Conservation (phyloP, 2,888 invertebrate species). For the Ashinkailepas kermadecensis region DNA sequence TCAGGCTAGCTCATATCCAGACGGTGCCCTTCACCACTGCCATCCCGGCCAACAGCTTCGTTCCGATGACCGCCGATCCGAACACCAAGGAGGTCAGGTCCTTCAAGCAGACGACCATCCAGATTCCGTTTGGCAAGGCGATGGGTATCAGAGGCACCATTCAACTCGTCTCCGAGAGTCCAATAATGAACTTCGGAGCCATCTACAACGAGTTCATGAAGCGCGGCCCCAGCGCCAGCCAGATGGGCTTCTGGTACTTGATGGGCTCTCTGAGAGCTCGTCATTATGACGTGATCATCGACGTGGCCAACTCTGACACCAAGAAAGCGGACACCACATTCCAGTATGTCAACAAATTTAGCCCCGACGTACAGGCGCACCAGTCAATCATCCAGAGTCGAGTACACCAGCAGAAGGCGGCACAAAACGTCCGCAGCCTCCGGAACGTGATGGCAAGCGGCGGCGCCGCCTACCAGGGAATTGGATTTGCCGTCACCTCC, state of each 20-base stretch:
- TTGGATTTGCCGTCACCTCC: not conserved
- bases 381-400: not conserved
- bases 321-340: not conserved
- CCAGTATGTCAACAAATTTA: not conserved
- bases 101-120: too few species aligned
- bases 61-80: not conserved
- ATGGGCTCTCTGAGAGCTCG: not conserved
- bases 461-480: not conserved
- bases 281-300: not conserved
- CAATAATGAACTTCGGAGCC: not conserved
- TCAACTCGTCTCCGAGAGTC: not conserved
- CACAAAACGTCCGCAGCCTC: not conserved
- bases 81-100: not conserved
- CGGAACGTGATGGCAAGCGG: not conserved
- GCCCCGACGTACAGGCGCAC: too few species aligned
- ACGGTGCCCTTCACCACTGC: slow-evolving; percentile 3
- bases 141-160: not conserved
- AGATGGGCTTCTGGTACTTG: not conserved
- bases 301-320: not conserved
- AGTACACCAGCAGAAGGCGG: not conserved
- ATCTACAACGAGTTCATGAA: not conserved
- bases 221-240: not conserved
- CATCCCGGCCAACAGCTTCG: not conserved
- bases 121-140: not conserved
- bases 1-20: not conserved